Evolutionary conservation across 1,140 invertebrate genomes (phyloP).

Genomic region (Anadara kagoshimensis): DNA sequence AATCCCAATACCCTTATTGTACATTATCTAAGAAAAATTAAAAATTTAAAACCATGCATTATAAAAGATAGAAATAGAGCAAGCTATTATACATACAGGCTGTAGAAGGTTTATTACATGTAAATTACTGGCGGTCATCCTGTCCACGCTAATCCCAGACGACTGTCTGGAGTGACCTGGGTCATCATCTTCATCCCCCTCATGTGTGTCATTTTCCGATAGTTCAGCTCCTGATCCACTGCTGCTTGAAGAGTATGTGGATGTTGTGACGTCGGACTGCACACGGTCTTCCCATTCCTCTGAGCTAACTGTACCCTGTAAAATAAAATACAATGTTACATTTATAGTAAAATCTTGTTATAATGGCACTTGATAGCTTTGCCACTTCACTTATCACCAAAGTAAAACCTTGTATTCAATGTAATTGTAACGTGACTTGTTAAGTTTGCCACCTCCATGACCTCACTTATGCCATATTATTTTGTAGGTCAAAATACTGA

Average conservation of each 20-base stretch:
- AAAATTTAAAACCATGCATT: background rate
- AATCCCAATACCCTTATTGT: too few relatives aligned
- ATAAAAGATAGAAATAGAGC: background rate
- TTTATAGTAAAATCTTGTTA: too few relatives aligned
- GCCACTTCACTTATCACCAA: too few relatives aligned
- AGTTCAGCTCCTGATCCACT: slow-evolving; percentile 56
- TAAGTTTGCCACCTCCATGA: too few relatives aligned
- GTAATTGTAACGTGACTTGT: too few relatives aligned
- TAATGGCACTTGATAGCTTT: too few relatives aligned
- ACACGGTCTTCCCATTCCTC: slow-evolving; percentile 68
- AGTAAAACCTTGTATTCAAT: too few relatives aligned
- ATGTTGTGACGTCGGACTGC: slow-evolving; percentile 65
- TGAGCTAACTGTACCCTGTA: slow-evolving; percentile 60
- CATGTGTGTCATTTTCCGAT: slow-evolving; percentile 36
- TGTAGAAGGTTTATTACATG: slow-evolving; percentile 67
- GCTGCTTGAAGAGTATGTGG: slow-evolving; percentile 59
- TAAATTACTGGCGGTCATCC: slow-evolving; percentile 45
- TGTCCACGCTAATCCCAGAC: background rate
- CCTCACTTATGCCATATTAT: too few relatives aligned
- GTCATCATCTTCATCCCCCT: background rate
- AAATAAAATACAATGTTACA: too few relatives aligned
- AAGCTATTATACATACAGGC: slow-evolving; percentile 53
- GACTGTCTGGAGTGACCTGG: too few relatives aligned
- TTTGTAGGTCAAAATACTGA: too few relatives aligned
- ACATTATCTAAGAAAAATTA: background rate